Evolutionary conservation across 2,888 invertebrate species (phyloP), one percentile per base, ranked within the genome.

Genomic region (Microplitis deprimator): DNA sequence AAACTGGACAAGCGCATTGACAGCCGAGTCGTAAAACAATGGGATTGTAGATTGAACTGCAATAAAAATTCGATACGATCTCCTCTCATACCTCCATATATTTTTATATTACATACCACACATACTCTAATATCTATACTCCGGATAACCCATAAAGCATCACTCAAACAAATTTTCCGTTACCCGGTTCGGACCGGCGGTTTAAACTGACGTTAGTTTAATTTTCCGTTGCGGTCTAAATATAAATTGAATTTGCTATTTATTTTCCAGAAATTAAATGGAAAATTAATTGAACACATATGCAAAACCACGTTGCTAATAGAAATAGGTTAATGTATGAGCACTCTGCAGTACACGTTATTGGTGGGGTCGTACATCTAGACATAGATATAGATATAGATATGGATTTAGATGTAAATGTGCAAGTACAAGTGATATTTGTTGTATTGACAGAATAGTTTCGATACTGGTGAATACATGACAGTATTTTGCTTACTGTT

Each of bases 271-370:
- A 50, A 50, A 50, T 62, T 16, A 62, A 62, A 62, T 16, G 20
- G 62, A 16, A 62, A 62, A 62, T 17, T 62, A 62, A 62, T 62
- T 62, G 62, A 62, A 62, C n/a, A 62, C 16, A 62, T 62, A 62
- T 62, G 7, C 16, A 62, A 62, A 50, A 50, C 50, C 50, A 13
- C 50, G 10, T 13, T 10, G 13, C 4, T 13, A 13, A 50, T 50
- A 50, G 50, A 50, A 50, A 50, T 50, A 50, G 50, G 50, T 50
- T 50, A 50, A 50, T 50, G 50, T 50, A 50, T 50, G 50, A 3
- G 29, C 29, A 29, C 29, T 13, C 50, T 50, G 50, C 50, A 13
- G 50, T 8, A 50, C 50, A 13, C 8, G 50, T 50, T 13, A 50
- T 50, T 50, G 2, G 13, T 50, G 50, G 50, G 8, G 50, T 50